These are phyloP conservation scores for Notolepis coatsorum DNA, from an alignment of 2,797 vertebrate species.

Conservation along the genomic window DNA sequence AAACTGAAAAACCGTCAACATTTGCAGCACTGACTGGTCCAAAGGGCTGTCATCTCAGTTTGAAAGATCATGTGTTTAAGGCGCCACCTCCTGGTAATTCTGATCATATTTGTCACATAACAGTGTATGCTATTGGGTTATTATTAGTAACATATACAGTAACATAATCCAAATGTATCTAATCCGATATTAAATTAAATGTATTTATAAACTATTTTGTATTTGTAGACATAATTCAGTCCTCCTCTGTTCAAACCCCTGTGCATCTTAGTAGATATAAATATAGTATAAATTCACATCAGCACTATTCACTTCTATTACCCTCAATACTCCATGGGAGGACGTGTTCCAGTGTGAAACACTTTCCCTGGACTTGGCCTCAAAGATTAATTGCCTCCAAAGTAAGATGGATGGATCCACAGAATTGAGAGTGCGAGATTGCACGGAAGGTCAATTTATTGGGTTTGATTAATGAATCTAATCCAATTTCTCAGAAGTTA, in stretches of 20 bases:
- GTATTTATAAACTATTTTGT: neutral
- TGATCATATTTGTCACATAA: neutral
- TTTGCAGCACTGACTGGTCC: neutral
- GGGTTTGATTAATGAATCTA: slow-evolving; percentile 39
- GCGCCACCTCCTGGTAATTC: slow-evolving; percentile 71
- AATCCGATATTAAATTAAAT: neutral
- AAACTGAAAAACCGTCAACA: neutral
- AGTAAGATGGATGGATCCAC: slow-evolving; percentile 43
- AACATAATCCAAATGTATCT: neutral
- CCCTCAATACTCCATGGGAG: slow-evolving; percentile 23
- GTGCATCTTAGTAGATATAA: too few species aligned
- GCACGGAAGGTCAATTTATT: slow-evolving; percentile 28
- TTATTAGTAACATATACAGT: slow-evolving; percentile 3
- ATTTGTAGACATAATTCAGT: neutral
- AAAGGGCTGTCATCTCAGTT: neutral
- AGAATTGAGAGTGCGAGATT: slow-evolving; percentile 46
- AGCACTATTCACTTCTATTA: too few species aligned
- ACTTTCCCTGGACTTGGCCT: slow-evolving; percentile 43
- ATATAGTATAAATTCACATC: too few species aligned
- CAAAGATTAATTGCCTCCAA: slow-evolving; percentile 45
- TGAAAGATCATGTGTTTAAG: slow-evolving; percentile 30
- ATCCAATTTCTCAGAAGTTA: slow-evolving; percentile 43
- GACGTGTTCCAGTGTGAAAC: slow-evolving; percentile 41
- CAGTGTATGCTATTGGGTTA: neutral
- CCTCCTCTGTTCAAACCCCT: too few species aligned